Evolutionary conservation across 2,888 invertebrate species (phyloP), one percentile per base, ranked within the genome.

Genomic region (Cosmia trapezina): DNA sequence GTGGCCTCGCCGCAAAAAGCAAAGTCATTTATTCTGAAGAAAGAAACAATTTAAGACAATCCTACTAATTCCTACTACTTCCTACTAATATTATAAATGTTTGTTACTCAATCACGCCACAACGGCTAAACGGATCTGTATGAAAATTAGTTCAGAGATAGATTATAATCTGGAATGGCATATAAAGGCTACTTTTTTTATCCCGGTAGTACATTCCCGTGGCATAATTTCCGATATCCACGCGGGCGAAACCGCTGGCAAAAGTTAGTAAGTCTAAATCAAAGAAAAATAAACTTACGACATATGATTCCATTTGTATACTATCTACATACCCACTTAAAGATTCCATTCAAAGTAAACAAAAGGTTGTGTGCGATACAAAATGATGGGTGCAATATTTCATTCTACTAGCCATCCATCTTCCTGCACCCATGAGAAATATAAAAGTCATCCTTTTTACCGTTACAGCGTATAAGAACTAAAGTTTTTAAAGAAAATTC

Each of bases 1-100:
- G 51, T 70, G 67, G 53, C 43, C 61, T 64, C 61, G 60, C 54
- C 70, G 17, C 72, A 63, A 70, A 69, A 63, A 67, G 49, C 70
- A 66, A 28, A 75, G 41, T 22, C n/a, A 69, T 76, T 69, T n/a
- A n/a, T 19, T 68, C 47, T 76, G 53, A 19, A 54, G 45, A 53
- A 57, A 68, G 54, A 72, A 79, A 66, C 33, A 19, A 64, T 76
- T 62, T 47, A 43, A 59, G 43, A 54, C 43, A 63, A 68, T 59
- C 19, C 28, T 28, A 28, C 28, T n/a, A n/a, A n/a, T 28, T 28
- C 28, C 28, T 28, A 28, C 28, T 28, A 28, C 28, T 28, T 28
- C 28, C 28, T 28, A 28, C 28, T 28, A 28, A 28, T 28, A 28
- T 28, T 28, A 28, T 28, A 28, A 28, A 2, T 28, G 1, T 28